Conservation (phyloP, 2,797 vertebrate species). For the Schizopygopsis malacanthus region DNA sequence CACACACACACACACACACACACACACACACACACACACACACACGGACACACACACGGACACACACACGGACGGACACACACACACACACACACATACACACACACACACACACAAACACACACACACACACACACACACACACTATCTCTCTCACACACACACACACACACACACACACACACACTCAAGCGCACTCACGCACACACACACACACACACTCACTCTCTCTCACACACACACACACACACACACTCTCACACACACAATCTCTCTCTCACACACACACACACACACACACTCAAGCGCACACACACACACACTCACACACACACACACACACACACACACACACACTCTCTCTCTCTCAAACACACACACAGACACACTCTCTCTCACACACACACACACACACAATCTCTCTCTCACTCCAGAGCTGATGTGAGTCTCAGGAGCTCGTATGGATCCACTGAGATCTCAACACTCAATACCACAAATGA, state of each 20-base stretch:
- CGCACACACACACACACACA: not conserved
- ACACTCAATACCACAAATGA: not conserved
- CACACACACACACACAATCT: too few relatives aligned
- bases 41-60: slow-evolving; percentile 13
- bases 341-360: not conserved
- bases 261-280: too few relatives aligned
- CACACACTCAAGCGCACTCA: too few relatives aligned
- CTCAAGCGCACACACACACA: too few relatives aligned
- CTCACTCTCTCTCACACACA: too few relatives aligned
- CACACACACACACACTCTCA: too few relatives aligned
- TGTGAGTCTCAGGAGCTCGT: not conserved
- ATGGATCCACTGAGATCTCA: not conserved
- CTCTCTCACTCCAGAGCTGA: not conserved
- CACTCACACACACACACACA: too few relatives aligned
- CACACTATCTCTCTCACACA: not conserved
- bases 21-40: not conserved
- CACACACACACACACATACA: slow-evolving; percentile 2
- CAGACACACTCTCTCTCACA: too few relatives aligned
- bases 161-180: too few relatives aligned
- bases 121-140: slow-evolving; percentile 11
- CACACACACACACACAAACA: too few relatives aligned
- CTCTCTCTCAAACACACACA: too few relatives aligned
- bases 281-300: not conserved
- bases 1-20: not conserved
- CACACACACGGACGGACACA: slow-evolving; percentile 1